Base-by-base conservation (phyloP, 2,888 invertebrate genomes). In the Macaria notata region DNA sequence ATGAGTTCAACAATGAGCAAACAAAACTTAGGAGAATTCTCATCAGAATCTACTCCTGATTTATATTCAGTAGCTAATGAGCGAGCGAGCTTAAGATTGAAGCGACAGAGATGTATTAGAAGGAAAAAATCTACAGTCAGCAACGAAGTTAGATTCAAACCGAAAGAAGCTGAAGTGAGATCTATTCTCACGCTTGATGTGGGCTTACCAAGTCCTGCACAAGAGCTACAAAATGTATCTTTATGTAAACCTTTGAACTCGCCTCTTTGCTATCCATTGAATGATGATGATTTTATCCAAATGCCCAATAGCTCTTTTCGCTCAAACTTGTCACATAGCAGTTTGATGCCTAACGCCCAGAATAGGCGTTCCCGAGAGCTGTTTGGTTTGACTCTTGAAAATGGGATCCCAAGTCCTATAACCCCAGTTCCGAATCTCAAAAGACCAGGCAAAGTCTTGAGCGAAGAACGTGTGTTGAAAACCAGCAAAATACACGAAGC, bases 81-180 rank as follows among this genome's bases (percentile, higher is more conserved):
- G 61, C 77, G 76, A 4, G 72, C 75, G 4, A 87, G 86, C 62
- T 70, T 85, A 4, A 81, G 86, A 56, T 73, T 93, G 39, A 92
- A 91, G 73, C 82, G 94, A 29, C 94, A 94, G 72, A 91, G 85
- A 65, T 93, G 94, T 67, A 92, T 94, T 9, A 81, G 94, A 3
- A 85, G 93, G 61, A 91, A 93, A 65, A 92, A 92, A 62, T 89
- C 88, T 3, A 88, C 86, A 9, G 80, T 84, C 0, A 89, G 88
- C 55, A 88, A 85, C 36, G 88, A 89, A 49, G 89, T 86, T 58
- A 70, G 79, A 46, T 81, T 78, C 70, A 83, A 79, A 62, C 75
- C 70, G 9, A 81, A 77, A 62, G 74, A 70, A 54, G 48, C 51
- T 6, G 76, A 79, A 54, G 55, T 69, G 1, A 86, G 85, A 70